Evolutionary conservation across 2,888 invertebrate species (phyloP).

Genomic region (Seladonia tumulorum): DNA sequence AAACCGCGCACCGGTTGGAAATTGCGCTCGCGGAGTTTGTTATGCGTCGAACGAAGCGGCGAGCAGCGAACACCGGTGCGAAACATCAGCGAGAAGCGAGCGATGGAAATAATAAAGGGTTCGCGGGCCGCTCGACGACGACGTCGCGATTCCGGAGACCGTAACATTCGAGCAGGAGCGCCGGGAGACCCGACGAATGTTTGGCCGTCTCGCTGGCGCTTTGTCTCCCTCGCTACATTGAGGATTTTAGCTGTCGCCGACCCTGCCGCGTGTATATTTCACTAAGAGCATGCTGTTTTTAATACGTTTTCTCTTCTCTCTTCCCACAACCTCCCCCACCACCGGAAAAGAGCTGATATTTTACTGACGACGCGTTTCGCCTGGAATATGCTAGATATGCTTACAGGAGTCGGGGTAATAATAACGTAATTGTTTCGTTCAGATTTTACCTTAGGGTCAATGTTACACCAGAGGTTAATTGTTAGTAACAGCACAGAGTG

Average conservation of each 20-base stretch:
- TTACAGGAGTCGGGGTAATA: not conserved
- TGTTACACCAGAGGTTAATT: too few species aligned
- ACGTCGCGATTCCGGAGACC: not conserved
- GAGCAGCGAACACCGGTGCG: not conserved
- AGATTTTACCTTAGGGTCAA: too few species aligned
- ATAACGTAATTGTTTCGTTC: not conserved
- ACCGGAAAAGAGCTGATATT: not conserved
- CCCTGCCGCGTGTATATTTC: not conserved
- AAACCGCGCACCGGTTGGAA: not conserved
- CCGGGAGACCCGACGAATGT: not conserved
- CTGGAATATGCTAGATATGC: not conserved
- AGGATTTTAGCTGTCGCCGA: not conserved
- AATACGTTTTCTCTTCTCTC: not conserved
- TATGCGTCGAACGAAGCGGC: not conserved
- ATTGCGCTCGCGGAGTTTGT: not conserved
- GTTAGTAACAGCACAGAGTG: too few species aligned
- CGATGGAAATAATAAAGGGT: conserved; percentile 17
- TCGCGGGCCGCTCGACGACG: not conserved
- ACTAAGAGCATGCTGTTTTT: not conserved
- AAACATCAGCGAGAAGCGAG: not conserved
- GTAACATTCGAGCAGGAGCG: not conserved
- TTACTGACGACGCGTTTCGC: not conserved
- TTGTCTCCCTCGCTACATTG: not conserved
- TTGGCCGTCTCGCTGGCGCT: not conserved
- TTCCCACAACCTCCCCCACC: not conserved